Evolutionary conservation across 2,113 vertebrate species (phyloP).

Genomic region (Setophaga kirtlandii): DNA sequence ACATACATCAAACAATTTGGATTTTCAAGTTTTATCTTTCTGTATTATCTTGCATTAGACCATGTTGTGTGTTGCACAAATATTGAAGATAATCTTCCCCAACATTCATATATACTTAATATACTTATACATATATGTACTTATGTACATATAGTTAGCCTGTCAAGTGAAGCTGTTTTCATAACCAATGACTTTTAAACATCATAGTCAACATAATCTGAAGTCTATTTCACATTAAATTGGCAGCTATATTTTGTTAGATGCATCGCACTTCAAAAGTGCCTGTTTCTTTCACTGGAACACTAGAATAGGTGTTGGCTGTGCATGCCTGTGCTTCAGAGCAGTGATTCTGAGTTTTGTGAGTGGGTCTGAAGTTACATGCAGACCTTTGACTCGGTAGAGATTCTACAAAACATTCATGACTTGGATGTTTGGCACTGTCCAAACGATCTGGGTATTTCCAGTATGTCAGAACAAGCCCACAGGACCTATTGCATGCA

Average conservation of each 20-base stretch:
- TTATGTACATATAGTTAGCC: not conserved
- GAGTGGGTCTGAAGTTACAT: not conserved
- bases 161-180: not conserved
- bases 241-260: not conserved
- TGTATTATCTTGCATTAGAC: not conserved
- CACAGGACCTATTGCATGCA: not conserved
- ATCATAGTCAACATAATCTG: not conserved
- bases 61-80: not conserved
- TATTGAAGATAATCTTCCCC: not conserved
- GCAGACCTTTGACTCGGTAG: not conserved
- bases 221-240: not conserved
- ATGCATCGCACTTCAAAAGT: not conserved
- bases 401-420: not conserved
- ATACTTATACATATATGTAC: not conserved
- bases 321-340: not conserved
- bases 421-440: not conserved
- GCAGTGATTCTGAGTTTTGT: not conserved
- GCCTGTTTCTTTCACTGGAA: not conserved
- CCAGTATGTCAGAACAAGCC: not conserved
- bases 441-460: accelerated
- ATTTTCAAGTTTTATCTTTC: not conserved
- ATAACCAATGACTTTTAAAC: not conserved
- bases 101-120: not conserved
- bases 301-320: not conserved
- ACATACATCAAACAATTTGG: not conserved